Evolutionary conservation across 1,140 invertebrate species (phyloP).

Genomic region (Drosophila navojoa): DNA sequence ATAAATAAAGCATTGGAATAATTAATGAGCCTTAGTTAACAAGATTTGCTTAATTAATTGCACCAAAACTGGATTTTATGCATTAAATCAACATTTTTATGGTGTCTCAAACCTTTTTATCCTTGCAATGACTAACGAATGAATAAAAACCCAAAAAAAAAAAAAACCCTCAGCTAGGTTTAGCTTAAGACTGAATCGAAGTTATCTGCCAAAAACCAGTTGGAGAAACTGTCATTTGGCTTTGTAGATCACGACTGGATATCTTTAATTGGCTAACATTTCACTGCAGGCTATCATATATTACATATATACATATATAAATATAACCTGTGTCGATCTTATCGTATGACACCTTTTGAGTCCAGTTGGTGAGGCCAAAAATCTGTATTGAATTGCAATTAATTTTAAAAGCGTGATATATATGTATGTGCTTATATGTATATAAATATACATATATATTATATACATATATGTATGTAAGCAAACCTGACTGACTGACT

Average conservation of each 20-base stretch:
- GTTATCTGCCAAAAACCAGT: neutral
- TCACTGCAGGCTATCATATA: neutral
- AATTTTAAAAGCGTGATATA: constrained; percentile 1
- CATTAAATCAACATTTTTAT: constrained; percentile 14
- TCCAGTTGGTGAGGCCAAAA: constrained; percentile 21
- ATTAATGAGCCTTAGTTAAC: constrained; percentile 45
- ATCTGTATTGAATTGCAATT: constrained; percentile 8
- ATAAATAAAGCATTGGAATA: constrained; percentile 52
- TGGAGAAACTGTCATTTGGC: neutral
- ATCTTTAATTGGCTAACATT: constrained; percentile 7
- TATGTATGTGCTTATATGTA: neutral
- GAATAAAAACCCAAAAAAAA: no score
- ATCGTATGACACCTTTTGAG: constrained; percentile 24
- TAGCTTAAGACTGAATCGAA: neutral
- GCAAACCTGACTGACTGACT: constrained; percentile 32
- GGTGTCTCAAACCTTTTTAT: neutral
- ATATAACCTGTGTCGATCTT: constrained; percentile 11
- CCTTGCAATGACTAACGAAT: neutral
- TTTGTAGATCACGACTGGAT: neutral
- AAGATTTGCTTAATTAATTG: constrained; percentile 44
- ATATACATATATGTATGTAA: constrained; percentile 19
- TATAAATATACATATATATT: constrained; percentile 41
- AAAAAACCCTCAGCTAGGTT: no score
- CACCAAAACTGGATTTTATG: constrained; percentile 17
- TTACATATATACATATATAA: neutral